Conservation (phyloP, 2,113 vertebrate genomes). For the Asarcornis scutulata region DNA sequence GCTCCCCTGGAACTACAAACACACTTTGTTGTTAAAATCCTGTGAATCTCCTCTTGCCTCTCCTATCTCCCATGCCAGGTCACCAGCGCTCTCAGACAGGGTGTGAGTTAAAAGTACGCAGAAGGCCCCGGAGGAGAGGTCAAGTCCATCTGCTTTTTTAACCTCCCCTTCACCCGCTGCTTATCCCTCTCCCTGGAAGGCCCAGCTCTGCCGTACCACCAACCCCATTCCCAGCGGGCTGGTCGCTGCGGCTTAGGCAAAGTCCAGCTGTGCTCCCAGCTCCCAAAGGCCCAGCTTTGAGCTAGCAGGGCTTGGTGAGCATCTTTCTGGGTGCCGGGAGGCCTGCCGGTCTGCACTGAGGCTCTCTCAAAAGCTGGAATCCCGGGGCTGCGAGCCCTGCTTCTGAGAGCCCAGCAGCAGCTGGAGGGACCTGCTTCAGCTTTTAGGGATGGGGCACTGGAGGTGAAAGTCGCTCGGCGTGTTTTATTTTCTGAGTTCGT, state of each 20-base stretch:
- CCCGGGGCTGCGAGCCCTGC: slow-evolving; percentile 5
- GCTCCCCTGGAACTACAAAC: slow-evolving; percentile 24
- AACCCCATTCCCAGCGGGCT: neutral
- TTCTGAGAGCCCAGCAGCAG: slow-evolving; percentile 39
- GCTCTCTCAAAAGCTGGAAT: slow-evolving; percentile 28
- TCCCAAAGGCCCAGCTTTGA: slow-evolving; percentile 24
- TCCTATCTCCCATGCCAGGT: neutral
- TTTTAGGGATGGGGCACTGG: slow-evolving; percentile 43
- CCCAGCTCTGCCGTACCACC: neutral
- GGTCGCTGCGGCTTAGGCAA: neutral
- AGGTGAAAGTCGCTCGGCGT: slow-evolving; percentile 29
- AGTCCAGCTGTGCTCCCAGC: neutral
- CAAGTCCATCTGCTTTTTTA: neutral
- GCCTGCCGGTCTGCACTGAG: neutral
- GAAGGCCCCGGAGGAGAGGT: neutral
- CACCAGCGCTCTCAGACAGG: neutral
- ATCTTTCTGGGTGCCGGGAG: neutral
- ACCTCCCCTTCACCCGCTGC: neutral
- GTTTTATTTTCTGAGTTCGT: slow-evolving; percentile 41
- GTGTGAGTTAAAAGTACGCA: neutral
- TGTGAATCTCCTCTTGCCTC: neutral
- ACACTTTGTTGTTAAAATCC: slow-evolving; percentile 42
- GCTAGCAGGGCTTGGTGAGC: neutral
- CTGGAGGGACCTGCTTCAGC: neutral
- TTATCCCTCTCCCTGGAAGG: neutral